These are phyloP conservation scores for Heliconius charithonia DNA, from an alignment of 2,888 invertebrate genomes.

Conservation along the genomic window DNA sequence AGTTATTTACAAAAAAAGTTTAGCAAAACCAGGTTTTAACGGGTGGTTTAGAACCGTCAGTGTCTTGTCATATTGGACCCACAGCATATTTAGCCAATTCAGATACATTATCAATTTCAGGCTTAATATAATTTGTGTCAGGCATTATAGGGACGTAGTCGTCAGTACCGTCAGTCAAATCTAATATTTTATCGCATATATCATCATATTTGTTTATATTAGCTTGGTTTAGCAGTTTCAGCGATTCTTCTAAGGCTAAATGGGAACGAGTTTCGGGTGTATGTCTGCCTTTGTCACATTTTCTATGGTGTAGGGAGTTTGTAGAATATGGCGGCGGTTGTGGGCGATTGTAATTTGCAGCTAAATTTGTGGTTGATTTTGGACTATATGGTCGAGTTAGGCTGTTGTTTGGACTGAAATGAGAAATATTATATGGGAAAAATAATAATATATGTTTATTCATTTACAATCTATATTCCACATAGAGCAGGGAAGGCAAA, in stretches of 20 bases:
- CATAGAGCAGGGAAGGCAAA: too few relatives aligned
- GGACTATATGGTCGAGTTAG: constrained; percentile 80
- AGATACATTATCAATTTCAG: constrained; percentile 69
- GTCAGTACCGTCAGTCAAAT: constrained; percentile 68
- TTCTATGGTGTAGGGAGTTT: constrained; percentile 71
- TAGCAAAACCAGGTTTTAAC: constrained; percentile 82
- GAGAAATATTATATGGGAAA: background rate
- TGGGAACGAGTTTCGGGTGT: constrained; percentile 67
- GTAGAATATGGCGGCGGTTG: constrained; percentile 78
- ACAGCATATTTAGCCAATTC: constrained; percentile 69
- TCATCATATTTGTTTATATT: constrained; percentile 71
- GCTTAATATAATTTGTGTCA: constrained; percentile 33
- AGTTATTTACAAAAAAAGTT: background rate
- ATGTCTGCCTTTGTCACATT: constrained; percentile 56
- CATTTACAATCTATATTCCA: too few relatives aligned
- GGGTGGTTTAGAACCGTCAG: constrained; percentile 63
- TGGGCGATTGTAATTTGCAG: constrained; percentile 75
- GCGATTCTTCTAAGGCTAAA: constrained; percentile 73
- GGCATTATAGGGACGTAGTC: constrained; percentile 71
- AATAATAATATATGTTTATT: too few relatives aligned
- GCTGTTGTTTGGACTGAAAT: constrained; percentile 83
- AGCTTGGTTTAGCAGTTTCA: constrained; percentile 77
- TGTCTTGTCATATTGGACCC: constrained; percentile 75
- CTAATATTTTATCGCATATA: constrained; percentile 69
- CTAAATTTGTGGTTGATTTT: constrained; percentile 71